Evolutionary conservation across 2,888 invertebrate species (phyloP).

Genomic region (Acanthacorydalis orientalis): DNA sequence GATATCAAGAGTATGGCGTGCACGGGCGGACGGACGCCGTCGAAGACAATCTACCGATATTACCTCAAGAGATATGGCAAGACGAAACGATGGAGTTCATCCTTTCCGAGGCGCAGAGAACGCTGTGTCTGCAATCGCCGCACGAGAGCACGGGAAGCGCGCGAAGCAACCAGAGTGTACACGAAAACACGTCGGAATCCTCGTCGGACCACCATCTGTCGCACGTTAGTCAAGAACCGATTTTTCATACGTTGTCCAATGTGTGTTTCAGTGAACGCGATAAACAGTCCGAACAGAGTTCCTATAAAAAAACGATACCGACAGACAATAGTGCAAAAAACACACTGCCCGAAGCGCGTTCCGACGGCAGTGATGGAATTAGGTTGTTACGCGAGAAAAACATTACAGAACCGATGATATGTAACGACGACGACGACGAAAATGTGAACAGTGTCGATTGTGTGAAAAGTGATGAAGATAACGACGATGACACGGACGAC

Average conservation of each 20-base stretch:
- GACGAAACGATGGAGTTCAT: constrained; percentile 19
- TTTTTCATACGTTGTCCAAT: too few relatives aligned
- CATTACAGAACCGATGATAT: not conserved
- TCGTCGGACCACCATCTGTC: too few relatives aligned
- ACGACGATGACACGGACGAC: constrained; percentile 7
- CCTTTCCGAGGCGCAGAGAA: constrained; percentile 17
- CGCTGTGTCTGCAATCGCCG: constrained; percentile 17
- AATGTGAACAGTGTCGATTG: constrained; percentile 4
- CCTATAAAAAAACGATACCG: constrained; percentile 6
- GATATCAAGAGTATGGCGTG: too few relatives aligned
- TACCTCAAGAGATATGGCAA: constrained; percentile 11
- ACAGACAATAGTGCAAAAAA: constrained; percentile 1
- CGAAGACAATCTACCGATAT: constrained; percentile 5
- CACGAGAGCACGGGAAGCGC: constrained; percentile 14
- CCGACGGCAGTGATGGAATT: constrained; percentile 4
- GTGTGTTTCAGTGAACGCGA: not conserved
- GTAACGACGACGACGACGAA: not conserved
- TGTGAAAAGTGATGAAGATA: constrained; percentile 9
- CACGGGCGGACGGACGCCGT: too few relatives aligned
- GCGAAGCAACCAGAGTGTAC: not conserved
- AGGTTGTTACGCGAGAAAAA: constrained; percentile 2
- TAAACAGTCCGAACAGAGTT: constrained; percentile 3
- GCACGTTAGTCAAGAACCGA: too few relatives aligned
- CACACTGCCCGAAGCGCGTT: constrained; percentile 5
- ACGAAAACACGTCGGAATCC: too few relatives aligned